Conservation (phyloP, 2,797 vertebrate genomes). For the Enteromius viviparus region DNA sequence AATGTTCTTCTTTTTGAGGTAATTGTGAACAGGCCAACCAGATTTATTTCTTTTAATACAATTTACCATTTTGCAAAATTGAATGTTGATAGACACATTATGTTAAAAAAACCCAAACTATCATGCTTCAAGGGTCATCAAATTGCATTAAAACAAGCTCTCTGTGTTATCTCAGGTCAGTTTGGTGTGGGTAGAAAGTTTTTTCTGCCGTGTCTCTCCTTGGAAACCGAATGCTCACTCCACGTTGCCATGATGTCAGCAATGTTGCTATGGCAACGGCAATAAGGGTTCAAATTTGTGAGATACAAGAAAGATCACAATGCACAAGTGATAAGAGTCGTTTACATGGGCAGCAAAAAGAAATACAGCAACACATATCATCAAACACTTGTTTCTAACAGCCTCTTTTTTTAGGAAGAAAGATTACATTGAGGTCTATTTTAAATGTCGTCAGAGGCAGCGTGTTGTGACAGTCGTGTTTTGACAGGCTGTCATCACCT, state of each 20-base stretch:
- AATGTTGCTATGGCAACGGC: slow-evolving; percentile 76
- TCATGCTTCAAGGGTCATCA: background rate
- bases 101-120: background rate
- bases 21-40: slow-evolving; percentile 50
- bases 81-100: background rate
- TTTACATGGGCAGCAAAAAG: slow-evolving; percentile 41
- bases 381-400: background rate
- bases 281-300: slow-evolving; percentile 65
- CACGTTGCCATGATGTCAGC: slow-evolving; percentile 75
- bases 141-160: background rate
- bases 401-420: background rate
- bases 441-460: background rate
- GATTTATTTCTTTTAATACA: slow-evolving; percentile 45
- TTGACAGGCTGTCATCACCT: slow-evolving; percentile 15
- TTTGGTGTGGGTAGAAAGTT: slow-evolving; percentile 53
- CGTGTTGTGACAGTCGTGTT: slow-evolving; percentile 21
- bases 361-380: background rate
- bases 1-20: slow-evolving; percentile 63
- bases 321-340: slow-evolving; percentile 59
- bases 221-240: slow-evolving; percentile 72
- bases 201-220: slow-evolving; percentile 64
- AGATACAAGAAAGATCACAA: slow-evolving; percentile 64
- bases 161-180: slow-evolving; percentile 43
- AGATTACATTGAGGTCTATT: background rate
- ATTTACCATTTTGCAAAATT: slow-evolving; percentile 5